Evolutionary conservation across 2,113 vertebrate species (phyloP).

Genomic region (Cinclus cinclus): DNA sequence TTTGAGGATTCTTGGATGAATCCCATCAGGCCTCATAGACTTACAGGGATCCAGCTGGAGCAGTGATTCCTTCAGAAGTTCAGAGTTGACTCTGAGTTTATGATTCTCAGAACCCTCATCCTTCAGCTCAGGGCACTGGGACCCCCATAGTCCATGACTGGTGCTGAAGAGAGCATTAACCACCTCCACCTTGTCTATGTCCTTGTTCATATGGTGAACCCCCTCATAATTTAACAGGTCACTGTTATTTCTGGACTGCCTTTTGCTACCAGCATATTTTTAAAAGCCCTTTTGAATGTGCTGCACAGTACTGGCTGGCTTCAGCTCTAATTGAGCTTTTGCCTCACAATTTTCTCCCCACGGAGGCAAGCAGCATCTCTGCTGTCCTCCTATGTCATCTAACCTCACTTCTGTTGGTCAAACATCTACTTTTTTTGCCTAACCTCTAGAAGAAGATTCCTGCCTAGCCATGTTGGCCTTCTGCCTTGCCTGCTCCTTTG

Average conservation of each 20-base stretch:
- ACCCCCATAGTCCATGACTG: background rate
- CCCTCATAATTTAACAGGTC: background rate
- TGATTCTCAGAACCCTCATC: background rate
- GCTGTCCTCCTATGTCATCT: background rate
- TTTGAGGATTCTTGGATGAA: background rate
- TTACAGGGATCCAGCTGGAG: background rate
- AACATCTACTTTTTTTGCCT: background rate
- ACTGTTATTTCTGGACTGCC: background rate
- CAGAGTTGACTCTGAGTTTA: background rate
- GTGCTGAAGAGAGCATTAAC: background rate
- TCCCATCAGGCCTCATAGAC: background rate
- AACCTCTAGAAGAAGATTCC: background rate
- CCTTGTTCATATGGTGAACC: background rate
- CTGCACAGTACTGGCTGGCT: background rate
- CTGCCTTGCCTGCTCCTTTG: background rate
- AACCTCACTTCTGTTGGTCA: background rate
- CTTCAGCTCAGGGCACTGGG: background rate
- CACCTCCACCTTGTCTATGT: rapidly evolving
- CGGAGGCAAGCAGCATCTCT: background rate
- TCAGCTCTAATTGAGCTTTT: background rate
- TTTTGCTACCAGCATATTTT: background rate
- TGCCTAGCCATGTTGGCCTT: background rate
- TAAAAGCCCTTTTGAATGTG: background rate
- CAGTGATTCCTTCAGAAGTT: background rate
- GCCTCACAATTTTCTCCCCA: background rate